Percentiles rank a stretch among this genome's conserved stretches.
phyloP scores from a whole-genome alignment of 1,140 invertebrate species.

The Tetragonula clypearis region DNA sequence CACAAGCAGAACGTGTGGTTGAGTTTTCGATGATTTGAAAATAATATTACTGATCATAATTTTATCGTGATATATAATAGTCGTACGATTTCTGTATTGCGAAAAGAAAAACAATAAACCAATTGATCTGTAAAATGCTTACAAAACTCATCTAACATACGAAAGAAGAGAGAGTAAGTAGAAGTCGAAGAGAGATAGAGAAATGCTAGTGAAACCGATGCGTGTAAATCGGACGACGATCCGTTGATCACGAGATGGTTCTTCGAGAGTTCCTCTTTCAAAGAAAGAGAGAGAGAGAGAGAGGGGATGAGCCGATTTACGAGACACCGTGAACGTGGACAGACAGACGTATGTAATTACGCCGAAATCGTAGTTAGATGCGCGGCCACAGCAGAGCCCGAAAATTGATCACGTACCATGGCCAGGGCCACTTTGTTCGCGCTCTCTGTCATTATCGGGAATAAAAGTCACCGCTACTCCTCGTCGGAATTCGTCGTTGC shows the following conservation, averaged over 20 bases:
- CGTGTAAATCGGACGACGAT: slow-evolving; percentile 30
- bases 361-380: slow-evolving; percentile 78
- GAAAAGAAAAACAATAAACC: too few relatives aligned
- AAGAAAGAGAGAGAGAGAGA: neutral
- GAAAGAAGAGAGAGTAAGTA: neutral
- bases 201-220: neutral
- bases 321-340: slow-evolving; percentile 57
- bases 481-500: slow-evolving; percentile 73
- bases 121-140: neutral
- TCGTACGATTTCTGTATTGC: too few relatives aligned
- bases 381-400: slow-evolving; percentile 62
- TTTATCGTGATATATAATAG: too few relatives aligned
- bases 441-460: slow-evolving; percentile 81
- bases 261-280: neutral
- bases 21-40: too few relatives aligned
- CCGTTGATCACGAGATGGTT: slow-evolving; percentile 39
- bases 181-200: neutral
- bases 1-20: too few relatives aligned
- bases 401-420: slow-evolving; percentile 81
- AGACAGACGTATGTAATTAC: slow-evolving; percentile 77
- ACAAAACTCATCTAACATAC: neutral
- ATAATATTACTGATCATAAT: too few relatives aligned
- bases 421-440: slow-evolving; percentile 57
- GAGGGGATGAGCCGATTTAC: slow-evolving; percentile 33
- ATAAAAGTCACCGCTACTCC: slow-evolving; percentile 82